Evolutionary conservation across 2,888 invertebrate species (phyloP), one percentile per base, ranked within the genome.

Genomic region (Gibbula magus): DNA sequence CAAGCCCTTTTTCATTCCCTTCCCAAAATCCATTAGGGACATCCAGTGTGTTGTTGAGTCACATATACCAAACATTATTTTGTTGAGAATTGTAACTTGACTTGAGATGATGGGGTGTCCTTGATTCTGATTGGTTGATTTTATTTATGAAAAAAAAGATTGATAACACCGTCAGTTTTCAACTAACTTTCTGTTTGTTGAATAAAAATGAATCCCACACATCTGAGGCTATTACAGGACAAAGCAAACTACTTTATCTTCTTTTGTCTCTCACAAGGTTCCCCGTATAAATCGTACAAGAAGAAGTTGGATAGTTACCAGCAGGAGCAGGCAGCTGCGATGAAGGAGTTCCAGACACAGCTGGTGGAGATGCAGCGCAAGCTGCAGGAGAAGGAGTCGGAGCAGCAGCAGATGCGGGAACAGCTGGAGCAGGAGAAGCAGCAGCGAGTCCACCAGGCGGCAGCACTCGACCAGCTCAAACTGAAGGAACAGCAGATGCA

Each of bases 281-380:
- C 87, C 18, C 85, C 86, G 18, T 87, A 83, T 78, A 80, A 80
- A 52, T 77, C 82, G 18, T 87, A 87, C 39, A 82, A 83, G 73
- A 73, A 86, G 32, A 84, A 86, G 79, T 52, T 87, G 45, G 81
- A 85, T 45, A 80, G 85, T 61, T 85, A 88, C 56, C 53, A 88
- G 52, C 77, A 82, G 75, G 85, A 83, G 4, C 84, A 88, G 54
- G 78, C 81, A 32, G 84, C 82, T 56, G 85, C 87, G 84, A 87
- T 56, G 73, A 10, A 32, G 8, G 10, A n/a, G 61, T 78, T 79
- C 20, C 75, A 81, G 73, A 61, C 45, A 16, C 56, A 78, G 78
- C 75, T 79, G 20, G 70, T 29, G 13, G 77, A 54, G 16, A 70
- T 81, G 75, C 70, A 78, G 29, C 51, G 22, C 20, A 51, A 79